These are phyloP conservation scores for Micrasema minimum DNA, from an alignment of 1,140 invertebrate genomes.

Conservation along the genomic window DNA sequence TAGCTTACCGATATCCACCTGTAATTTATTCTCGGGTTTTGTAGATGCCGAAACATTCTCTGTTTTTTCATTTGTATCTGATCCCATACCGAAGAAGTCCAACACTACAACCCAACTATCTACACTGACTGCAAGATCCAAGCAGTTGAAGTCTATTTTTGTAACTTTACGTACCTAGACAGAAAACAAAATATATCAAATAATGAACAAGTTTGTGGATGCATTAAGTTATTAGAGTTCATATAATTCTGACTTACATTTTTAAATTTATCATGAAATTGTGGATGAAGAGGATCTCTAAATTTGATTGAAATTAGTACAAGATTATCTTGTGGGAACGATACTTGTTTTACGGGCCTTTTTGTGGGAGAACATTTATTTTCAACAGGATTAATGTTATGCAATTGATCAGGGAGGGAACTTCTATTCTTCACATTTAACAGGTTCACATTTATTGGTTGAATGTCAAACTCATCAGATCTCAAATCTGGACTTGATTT, in stretches of 20 bases:
- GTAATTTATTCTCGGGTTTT: conserved; percentile 48
- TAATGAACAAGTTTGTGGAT: too few species aligned
- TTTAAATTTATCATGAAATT: conserved; percentile 58
- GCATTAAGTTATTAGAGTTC: not conserved
- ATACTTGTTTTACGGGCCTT: conserved; percentile 46
- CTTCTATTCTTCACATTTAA: conserved; percentile 55
- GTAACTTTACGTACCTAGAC: conserved; percentile 61
- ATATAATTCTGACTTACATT: conserved; percentile 53
- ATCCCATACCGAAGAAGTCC: conserved; percentile 88
- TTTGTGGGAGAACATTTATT: conserved; percentile 21
- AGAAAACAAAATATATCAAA: not conserved
- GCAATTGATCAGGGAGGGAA: conserved; percentile 77
- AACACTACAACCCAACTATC: conserved; percentile 94
- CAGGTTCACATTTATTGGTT: conserved; percentile 27
- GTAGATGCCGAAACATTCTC: conserved; percentile 48
- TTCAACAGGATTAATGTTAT: conserved; percentile 62
- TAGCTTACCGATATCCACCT: conserved; percentile 35
- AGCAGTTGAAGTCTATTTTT: conserved; percentile 88
- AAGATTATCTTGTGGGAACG: conserved; percentile 66
- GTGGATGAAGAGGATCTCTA: conserved; percentile 58
- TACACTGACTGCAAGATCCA: conserved; percentile 90
- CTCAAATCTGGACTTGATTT: conserved; percentile 85
- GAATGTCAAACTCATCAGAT: conserved; percentile 39
- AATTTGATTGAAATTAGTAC: conserved; percentile 69
- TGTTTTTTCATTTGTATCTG: conserved; percentile 58